These are phyloP conservation scores for Blera fallax DNA, from an alignment of 2,888 invertebrate genomes.

Conservation along the genomic window DNA sequence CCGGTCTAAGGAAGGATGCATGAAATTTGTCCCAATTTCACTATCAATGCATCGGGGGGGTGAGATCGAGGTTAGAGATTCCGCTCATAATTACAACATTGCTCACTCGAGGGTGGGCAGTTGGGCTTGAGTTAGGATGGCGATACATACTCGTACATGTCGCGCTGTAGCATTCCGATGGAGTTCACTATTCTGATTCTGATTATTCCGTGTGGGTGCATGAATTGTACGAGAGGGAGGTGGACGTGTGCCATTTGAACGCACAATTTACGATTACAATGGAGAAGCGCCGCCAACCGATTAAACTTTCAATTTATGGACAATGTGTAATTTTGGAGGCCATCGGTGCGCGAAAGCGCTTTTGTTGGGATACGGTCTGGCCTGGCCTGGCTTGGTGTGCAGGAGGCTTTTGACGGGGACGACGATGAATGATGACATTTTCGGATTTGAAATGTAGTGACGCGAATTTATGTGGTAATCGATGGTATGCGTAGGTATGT, in stretches of 20 bases:
- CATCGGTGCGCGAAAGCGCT: conserved; percentile 59
- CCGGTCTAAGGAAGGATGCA: conserved; percentile 53
- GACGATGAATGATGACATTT: conserved; percentile 55
- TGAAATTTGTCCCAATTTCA: conserved; percentile 63
- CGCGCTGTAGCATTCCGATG: neutral
- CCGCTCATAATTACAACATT: conserved; percentile 54
- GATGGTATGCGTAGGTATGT: conserved; percentile 5
- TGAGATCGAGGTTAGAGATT: conserved; percentile 19
- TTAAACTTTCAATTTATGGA: conserved; percentile 71
- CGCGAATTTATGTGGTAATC: conserved; percentile 59
- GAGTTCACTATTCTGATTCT: conserved; percentile 37
- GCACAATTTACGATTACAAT: conserved; percentile 71
- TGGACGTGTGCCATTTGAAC: conserved; percentile 57
- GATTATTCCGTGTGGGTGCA: conserved; percentile 37
- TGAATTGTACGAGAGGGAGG: neutral
- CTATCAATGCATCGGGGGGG: conserved; percentile 11
- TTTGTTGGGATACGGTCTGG: conserved; percentile 29
- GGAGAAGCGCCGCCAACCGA: conserved; percentile 61
- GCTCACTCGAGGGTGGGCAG: neutral
- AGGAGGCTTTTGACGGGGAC: neutral
- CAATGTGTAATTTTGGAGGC: conserved; percentile 64
- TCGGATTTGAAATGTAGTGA: conserved; percentile 57
- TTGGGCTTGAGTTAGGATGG: neutral
- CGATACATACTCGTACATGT: conserved; percentile 14
- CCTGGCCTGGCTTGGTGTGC: neutral